Conservation (phyloP, 2,113 vertebrate species). For the Etheostoma cragini region DNA sequence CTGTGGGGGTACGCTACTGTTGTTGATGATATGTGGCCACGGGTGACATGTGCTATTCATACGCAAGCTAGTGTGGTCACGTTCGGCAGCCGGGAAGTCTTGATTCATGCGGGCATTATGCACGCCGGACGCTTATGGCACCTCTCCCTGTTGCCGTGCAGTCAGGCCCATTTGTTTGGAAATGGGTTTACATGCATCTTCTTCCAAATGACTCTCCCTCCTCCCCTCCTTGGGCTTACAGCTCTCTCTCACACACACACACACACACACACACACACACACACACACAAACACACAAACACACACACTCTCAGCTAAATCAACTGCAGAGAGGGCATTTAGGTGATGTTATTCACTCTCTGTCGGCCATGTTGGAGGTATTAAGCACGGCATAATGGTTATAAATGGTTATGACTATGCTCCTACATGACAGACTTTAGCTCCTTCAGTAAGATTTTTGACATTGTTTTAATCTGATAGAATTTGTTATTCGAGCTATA, state of each 20-base stretch:
- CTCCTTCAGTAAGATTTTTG: background rate
- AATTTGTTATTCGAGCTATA: background rate
- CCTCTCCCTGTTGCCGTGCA: constrained; percentile 70
- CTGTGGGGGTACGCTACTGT: constrained; percentile 29
- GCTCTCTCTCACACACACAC: constrained; percentile 3
- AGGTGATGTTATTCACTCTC: constrained; percentile 37
- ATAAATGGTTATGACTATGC: background rate
- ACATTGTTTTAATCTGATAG: background rate
- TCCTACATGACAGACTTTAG: background rate
- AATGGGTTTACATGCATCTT: constrained; percentile 84
- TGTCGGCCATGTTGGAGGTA: constrained; percentile 45
- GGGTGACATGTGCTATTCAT: constrained; percentile 58
- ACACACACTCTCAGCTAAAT: constrained; percentile 25
- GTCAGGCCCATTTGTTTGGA: constrained; percentile 78
- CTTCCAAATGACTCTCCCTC: constrained; percentile 53
- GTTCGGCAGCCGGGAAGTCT: constrained; percentile 66
- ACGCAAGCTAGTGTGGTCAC: constrained; percentile 76
- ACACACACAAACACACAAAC: constrained; percentile 36
- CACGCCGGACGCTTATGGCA: constrained; percentile 78
- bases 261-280: constrained; percentile 3
- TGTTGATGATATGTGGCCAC: constrained; percentile 43
- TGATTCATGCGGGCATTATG: constrained; percentile 81
- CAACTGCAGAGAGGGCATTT: constrained; percentile 30
- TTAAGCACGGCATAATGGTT: background rate
- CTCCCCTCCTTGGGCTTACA: constrained; percentile 35